Evolutionary conservation across 2,113 vertebrate genomes (phyloP).

Genomic region (Seriola dumerili): DNA sequence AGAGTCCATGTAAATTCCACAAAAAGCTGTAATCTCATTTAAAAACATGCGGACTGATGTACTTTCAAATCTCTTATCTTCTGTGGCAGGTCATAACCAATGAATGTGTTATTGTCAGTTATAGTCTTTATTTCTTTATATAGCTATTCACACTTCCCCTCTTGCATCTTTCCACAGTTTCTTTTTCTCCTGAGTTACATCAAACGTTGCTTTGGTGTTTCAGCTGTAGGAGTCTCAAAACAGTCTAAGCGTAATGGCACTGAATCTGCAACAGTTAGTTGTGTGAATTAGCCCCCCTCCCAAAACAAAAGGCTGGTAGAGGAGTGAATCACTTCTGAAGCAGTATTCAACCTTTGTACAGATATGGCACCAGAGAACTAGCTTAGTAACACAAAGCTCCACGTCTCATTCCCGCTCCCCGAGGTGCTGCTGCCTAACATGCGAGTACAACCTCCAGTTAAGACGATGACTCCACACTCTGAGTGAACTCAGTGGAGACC

Average conservation of each 20-base stretch:
- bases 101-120: conserved; percentile 13
- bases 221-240: conserved; percentile 38
- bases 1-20: neutral
- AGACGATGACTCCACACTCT: conserved; percentile 52
- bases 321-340: conserved; percentile 52
- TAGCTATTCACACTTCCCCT: conserved; percentile 14
- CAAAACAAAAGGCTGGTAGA: neutral
- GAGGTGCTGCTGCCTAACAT: conserved; percentile 39
- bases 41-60: neutral
- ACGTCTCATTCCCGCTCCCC: conserved; percentile 51
- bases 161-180: conserved; percentile 26
- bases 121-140: conserved; percentile 8
- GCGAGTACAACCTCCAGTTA: conserved; percentile 57
- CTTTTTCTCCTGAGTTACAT: conserved; percentile 39
- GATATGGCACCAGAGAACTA: conserved; percentile 41
- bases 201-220: conserved; percentile 46
- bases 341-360: conserved; percentile 58
- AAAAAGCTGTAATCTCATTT: neutral
- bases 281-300: conserved; percentile 45
- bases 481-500: conserved; percentile 52
- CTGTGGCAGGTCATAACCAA: conserved; percentile 22
- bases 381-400: conserved; percentile 58
- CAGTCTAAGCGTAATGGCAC: conserved; percentile 30
- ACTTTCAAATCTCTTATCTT: conserved; percentile 5
- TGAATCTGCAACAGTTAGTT: conserved; percentile 47